Base-by-base conservation (phyloP, 2,113 vertebrate species). In the Limanda limanda region DNA sequence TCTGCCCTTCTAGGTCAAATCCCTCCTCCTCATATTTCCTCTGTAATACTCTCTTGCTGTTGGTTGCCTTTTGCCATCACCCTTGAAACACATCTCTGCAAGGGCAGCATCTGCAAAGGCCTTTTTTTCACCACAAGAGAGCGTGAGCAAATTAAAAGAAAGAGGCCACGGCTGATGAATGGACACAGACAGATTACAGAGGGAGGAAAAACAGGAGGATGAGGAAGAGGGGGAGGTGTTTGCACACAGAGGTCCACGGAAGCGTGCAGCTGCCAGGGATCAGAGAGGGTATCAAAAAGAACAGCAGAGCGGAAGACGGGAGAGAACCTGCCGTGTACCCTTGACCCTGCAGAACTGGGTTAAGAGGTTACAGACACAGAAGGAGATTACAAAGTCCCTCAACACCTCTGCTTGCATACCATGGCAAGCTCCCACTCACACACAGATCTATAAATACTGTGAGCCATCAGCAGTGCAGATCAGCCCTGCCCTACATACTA, bases 361-460 rank as follows among this genome's bases (percentile, higher is more conserved):
- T 90, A 93, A 87, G 90, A 91, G 90, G 93, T 93, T 90, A 91
- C 73, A 87, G 86, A 89, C 79, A 87, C 78, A 86, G 71, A 82
- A 68, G 82, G 54, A 74, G 79, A 89, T 88, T 87, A 84, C 80
- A 70, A 68, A 76, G 87, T 87, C 83, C 81, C 85, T 71, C 66
- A 82, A 82, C 81, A 88, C 87, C 78, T 83, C 78, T 12, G 37
- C 75, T 47, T 75, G 45, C 76, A 56, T 61, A 37, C 69, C 23
- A 56, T 58, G 42, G 66, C 74, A 14, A 21, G 40, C 67, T 54
- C 70, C 51, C 75, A 62, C 71, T 58, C 74, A 60, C 79, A 71
- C 48, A 21, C 69, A 51, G n/a, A 57, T 86, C 91, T 93, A 93
- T 93, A 93, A 93, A 93, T 93, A 93, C 85, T 2, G 37, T 3